Evolutionary conservation across 2,797 vertebrate genomes (phyloP), one percentile per base, ranked within the genome.

Genomic region (Ataeniobius toweri): DNA sequence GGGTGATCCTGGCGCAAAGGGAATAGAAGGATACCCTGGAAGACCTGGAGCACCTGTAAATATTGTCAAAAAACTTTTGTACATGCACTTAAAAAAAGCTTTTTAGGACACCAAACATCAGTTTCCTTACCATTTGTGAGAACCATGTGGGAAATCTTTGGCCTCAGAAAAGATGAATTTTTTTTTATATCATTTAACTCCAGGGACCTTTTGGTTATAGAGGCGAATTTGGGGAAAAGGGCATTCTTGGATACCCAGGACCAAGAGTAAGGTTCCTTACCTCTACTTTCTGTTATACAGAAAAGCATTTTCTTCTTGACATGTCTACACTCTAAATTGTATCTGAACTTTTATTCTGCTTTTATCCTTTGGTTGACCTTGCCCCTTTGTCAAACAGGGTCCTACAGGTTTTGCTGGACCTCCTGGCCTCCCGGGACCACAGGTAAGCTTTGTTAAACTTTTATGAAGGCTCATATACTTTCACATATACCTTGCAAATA

Each of bases 231-330:
- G 98, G 98, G 89, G 98, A 99, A 92, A 97, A 96, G 77, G 98
- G 98, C 65, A 96, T 99, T 22, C 96, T 92, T 14, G 98, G 98
- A 72, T 96, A 97, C 83, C 98, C 97, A 0, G 98, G 98, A 48
- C 86, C 77, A 72, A 95, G 98, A 95, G 98, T 99, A 96, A 84
- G 94, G 82, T 51, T 51, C n/a, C 26, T n/a, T 5, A 71, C 9
- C 36, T 20, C 5, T 63, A 28, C 13, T 18, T 39, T 53, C 6
- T 71, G 3, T 0, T 80, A 0, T 0, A 22, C 0, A 59, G 26
- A 7, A 65, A 51, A 71, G 41, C 4, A 2, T 46, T 36, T 2
- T 7, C 73, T 72, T 44, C 9, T 75, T 44, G 20, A 36, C 6
- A 50, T 63, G 41, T n/a, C n/a, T 48, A 3, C 26, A 7, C 1